phyloP scores from a whole-genome alignment of 2,113 vertebrate species.

The Cheirogaleus medius region DNA sequence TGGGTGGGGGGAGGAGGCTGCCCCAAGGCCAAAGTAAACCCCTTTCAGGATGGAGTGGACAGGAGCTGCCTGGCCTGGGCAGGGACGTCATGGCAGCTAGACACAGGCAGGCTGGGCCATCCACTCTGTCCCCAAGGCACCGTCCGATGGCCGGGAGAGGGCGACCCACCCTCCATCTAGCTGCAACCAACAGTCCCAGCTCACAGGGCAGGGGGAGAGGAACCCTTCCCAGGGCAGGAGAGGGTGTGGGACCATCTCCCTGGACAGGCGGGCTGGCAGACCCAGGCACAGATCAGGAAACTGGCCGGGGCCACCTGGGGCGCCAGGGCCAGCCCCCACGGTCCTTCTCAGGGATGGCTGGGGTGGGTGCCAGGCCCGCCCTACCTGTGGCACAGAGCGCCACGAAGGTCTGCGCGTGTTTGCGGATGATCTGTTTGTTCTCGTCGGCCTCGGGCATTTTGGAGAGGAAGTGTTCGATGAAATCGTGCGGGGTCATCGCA shows the following conservation, averaged over 20 bases:
- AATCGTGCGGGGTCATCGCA: constrained; percentile 96
- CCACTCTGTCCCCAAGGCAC: not conserved
- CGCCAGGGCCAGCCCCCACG: not conserved
- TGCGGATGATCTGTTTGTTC: constrained; percentile 96
- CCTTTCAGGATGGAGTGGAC: not conserved
- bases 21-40: not conserved
- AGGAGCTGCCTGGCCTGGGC: not conserved
- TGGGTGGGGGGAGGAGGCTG: not conserved
- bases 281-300: not conserved
- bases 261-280: constrained; percentile 1
- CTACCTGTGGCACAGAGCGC: constrained; percentile 98
- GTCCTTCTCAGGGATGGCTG: constrained; percentile 32
- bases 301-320: constrained; percentile 35
- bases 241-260: constrained; percentile 53
- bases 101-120: not conserved
- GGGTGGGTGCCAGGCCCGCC: constrained; percentile 42
- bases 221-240: constrained; percentile 64
- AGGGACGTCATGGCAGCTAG: too few species aligned
- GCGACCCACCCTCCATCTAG: not conserved
- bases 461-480: constrained; percentile 98
- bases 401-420: constrained; percentile 98
- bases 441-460: constrained; percentile 94
- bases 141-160: not conserved
- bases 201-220: not conserved
- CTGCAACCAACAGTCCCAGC: not conserved